Evolutionary conservation across 2,888 invertebrate genomes (phyloP).

Genomic region (Opisthograptis luteolata): DNA sequence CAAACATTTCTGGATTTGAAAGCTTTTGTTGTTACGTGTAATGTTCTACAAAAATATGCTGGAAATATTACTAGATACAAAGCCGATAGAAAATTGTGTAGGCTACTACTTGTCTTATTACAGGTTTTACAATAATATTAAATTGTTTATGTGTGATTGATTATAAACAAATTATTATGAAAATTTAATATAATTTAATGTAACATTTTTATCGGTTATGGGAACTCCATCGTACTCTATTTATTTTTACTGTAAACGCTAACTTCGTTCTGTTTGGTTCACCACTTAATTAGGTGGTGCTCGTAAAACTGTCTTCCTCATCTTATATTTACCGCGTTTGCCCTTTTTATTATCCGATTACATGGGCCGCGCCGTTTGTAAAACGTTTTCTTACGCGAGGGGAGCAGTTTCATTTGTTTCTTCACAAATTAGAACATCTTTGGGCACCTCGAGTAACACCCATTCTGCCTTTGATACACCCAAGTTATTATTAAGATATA

Average conservation of each 20-base stretch:
- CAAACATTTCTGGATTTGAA: constrained; percentile 49
- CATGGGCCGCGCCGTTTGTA: constrained; percentile 81
- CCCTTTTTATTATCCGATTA: constrained; percentile 85
- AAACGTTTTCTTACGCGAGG: constrained; percentile 77
- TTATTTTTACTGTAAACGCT: constrained; percentile 72
- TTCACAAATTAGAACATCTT: constrained; percentile 77
- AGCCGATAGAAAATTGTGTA: neutral
- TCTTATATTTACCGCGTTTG: constrained; percentile 85
- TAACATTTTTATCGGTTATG: constrained; percentile 18
- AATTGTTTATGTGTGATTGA: too few species aligned
- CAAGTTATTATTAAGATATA: constrained; percentile 56
- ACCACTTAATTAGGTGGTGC: constrained; percentile 83
- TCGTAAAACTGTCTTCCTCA: constrained; percentile 85
- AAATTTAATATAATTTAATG: too few species aligned
- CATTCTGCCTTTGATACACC: constrained; percentile 41
- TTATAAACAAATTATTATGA: too few species aligned
- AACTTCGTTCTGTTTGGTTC: constrained; percentile 78
- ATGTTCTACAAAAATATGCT: constrained; percentile 24
- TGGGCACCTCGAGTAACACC: constrained; percentile 50
- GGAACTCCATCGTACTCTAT: constrained; percentile 40
- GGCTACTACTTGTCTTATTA: too few species aligned
- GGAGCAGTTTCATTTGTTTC: constrained; percentile 84
- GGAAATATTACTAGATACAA: neutral
- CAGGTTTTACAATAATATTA: too few species aligned
- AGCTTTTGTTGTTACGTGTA: constrained; percentile 46